Conservation (phyloP, 2,888 invertebrate species). For the Pterobdella sp. region DNA sequence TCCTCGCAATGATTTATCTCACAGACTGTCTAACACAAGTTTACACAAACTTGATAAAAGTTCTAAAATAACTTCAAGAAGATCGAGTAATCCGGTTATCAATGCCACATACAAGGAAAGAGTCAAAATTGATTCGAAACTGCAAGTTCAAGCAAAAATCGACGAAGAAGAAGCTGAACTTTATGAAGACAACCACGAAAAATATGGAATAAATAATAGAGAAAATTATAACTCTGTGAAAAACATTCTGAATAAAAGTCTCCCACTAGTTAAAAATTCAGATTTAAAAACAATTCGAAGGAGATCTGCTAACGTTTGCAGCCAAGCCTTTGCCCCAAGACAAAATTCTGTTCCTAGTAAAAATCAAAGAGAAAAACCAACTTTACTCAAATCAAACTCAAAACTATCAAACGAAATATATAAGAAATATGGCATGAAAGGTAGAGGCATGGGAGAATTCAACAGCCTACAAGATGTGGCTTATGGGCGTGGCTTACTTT, state of each 20-base stretch:
- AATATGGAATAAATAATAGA: background rate
- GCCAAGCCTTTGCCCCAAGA: background rate
- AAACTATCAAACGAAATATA: background rate
- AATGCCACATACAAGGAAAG: background rate
- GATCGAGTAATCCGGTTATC: background rate
- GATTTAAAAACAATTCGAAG: background rate
- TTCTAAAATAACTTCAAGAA: background rate
- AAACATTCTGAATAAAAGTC: background rate
- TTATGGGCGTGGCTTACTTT: background rate
- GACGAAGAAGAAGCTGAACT: slow-evolving; percentile 16
- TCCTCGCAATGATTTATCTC: background rate
- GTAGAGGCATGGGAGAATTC: slow-evolving; percentile 16
- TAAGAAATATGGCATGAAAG: slow-evolving; percentile 15
- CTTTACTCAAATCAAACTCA: background rate
- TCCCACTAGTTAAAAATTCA: background rate
- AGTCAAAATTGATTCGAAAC: background rate
- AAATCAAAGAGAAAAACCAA: background rate
- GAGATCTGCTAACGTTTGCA: background rate
- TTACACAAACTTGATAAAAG: slow-evolving; percentile 7
- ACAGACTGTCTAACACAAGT: slow-evolving; percentile 12
- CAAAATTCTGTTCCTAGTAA: background rate
- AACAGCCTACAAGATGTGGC: slow-evolving; percentile 19
- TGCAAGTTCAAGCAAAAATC: slow-evolving; percentile 16
- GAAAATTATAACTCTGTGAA: background rate
- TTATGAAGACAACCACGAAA: no score